Base-by-base conservation (phyloP, 2,113 vertebrate species). In the Labrus mixtus region DNA sequence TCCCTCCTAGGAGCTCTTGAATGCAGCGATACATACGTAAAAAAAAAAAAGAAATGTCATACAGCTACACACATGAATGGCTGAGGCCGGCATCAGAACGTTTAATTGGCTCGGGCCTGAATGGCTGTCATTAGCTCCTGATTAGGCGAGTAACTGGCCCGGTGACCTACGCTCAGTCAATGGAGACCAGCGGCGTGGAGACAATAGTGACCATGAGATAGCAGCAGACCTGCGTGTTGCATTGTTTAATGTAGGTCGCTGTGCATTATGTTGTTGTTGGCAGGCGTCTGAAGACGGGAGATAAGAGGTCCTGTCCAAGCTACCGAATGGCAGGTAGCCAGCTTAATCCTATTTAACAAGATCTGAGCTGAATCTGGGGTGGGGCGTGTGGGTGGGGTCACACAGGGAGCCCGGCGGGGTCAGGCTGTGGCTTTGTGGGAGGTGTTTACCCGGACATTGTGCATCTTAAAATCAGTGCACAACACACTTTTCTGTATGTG, bases 331-430 rank as follows among this genome's bases (percentile, higher is more conserved):
- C 87, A 90, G 86, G 85, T 87, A 89, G 91, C 92, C 92, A 88
- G 59, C 46, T 15, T 92, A 93, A 92, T 93, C 91, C 90, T 91
- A 85, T 92, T 92, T 90, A 89, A 86, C 78, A 75, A 87, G 83
- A 90, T 92, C 81, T 84, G 72, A 60, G 72, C 74, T 85, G 88
- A 81, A 86, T 79, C 68, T 23, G 69, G 81, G 76, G 56, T 70
- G 84, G 84, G 81, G 37, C n/a, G 46, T 46, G 70, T 71, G 73
- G 79, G 71, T 71, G 84, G 88, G 90, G 87, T 89, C 84, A 90
- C 68, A 67, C n/a, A 20, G 87, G 89, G 77, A 87, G 76, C 63
- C 78, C 43, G 62, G 22, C 39, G 36, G 65, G 81, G 88, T 90
- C 76, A 85, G 64, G 15, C 69, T 51, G 63, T 61, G 81, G 75